Evolutionary conservation across 92 coral and sea anemone species (phyloP).

Genomic region (Muricea muricata): DNA sequence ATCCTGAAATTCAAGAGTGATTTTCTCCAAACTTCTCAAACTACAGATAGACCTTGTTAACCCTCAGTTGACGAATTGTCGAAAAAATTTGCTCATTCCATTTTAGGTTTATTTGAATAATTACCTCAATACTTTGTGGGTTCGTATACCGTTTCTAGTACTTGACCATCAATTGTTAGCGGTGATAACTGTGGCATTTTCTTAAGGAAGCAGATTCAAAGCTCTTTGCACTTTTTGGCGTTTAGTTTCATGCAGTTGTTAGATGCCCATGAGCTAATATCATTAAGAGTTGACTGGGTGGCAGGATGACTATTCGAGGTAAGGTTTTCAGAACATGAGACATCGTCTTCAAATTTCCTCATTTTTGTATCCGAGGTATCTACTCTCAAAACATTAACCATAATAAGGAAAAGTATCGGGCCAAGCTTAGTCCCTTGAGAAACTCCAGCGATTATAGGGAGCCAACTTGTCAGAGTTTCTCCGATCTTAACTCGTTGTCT

Average conservation of each 20-base stretch:
- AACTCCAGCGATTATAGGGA: conserved; percentile 5
- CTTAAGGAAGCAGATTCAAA: not conserved
- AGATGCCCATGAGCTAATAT: not conserved
- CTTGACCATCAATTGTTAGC: conserved; percentile 36
- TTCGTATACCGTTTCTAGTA: not conserved
- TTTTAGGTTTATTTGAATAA: conserved; percentile 8
- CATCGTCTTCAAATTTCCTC: conserved; percentile 31
- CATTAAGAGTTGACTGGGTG: conserved; percentile 22
- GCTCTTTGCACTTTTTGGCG: conserved; percentile 22
- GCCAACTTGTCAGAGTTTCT: not conserved
- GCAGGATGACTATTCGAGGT: not conserved
- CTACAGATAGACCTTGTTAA: no score
- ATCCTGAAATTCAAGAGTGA: no score
- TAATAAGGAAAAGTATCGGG: conserved; percentile 4
- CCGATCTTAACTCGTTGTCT: conserved; percentile 17
- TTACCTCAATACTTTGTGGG: conserved; percentile 1
- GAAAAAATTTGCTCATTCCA: conserved; percentile 14
- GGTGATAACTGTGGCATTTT: not conserved
- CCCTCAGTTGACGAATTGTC: not conserved
- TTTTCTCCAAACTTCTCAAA: no score
- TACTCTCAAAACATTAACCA: conserved; percentile 2
- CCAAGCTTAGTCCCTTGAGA: conserved; percentile 31
- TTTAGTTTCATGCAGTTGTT: conserved; percentile 8
- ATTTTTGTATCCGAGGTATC: not conserved
- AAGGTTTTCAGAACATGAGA: conserved; percentile 6